Conservation (phyloP, 1,140 invertebrate genomes). For the Pachypsylla venusta region DNA sequence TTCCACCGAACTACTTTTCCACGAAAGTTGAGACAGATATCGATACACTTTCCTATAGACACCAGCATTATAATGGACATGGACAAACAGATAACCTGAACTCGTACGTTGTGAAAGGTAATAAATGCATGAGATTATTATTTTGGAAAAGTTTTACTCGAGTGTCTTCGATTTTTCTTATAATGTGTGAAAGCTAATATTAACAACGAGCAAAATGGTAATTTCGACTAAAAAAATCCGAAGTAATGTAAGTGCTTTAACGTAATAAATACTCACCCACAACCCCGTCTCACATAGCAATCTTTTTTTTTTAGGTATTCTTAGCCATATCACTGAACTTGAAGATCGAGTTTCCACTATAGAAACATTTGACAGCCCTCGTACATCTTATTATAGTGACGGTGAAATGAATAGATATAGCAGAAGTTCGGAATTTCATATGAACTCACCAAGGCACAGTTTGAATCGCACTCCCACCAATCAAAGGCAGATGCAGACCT, state of each 20-base stretch:
- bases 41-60: neutral
- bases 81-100: slow-evolving; percentile 10
- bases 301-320: slow-evolving; percentile 19
- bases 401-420: slow-evolving; percentile 3
- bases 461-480: neutral
- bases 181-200: too few relatives aligned
- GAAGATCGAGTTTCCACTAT: slow-evolving; percentile 20
- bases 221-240: too few relatives aligned
- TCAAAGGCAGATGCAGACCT: neutral
- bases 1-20: slow-evolving; percentile 54
- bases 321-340: slow-evolving; percentile 20
- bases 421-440: neutral
- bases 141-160: too few relatives aligned
- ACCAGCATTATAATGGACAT: neutral
- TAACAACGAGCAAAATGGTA: too few relatives aligned
- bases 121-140: too few relatives aligned
- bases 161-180: too few relatives aligned
- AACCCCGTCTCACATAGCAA: too few relatives aligned
- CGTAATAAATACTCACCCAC: too few relatives aligned
- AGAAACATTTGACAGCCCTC: slow-evolving; percentile 20
- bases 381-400: neutral
- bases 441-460: neutral
- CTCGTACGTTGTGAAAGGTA: slow-evolving; percentile 2
- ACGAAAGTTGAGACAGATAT: slow-evolving; percentile 13
- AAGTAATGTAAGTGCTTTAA: too few relatives aligned